These are phyloP conservation scores for Ibidorhyncha struthersii DNA, from an alignment of 2,113 vertebrate species.

Conservation along the genomic window DNA sequence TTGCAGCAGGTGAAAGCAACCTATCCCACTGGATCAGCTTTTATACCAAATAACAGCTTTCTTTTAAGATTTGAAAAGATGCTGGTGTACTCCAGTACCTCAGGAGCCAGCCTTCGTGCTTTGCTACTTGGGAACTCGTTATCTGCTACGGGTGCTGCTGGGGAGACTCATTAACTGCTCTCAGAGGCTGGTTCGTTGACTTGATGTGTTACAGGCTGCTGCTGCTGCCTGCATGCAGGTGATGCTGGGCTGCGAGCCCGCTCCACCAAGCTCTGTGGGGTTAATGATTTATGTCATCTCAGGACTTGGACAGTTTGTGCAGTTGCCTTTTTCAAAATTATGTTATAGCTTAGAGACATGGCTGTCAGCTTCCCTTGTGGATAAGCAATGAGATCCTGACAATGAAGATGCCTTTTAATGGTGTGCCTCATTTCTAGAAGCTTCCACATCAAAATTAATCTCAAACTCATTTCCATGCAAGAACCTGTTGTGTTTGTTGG, in stretches of 20 bases:
- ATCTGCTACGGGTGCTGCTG: background rate
- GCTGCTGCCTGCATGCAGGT: background rate
- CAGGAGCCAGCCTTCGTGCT: background rate
- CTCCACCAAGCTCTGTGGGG: accelerated
- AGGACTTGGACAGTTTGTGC: background rate
- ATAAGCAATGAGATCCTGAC: background rate
- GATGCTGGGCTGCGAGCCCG: background rate
- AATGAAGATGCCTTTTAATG: background rate
- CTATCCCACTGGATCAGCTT: background rate
- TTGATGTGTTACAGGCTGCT: background rate
- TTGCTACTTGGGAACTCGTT: background rate
- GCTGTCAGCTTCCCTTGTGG: background rate
- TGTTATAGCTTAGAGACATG: accelerated
- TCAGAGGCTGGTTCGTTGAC: accelerated
- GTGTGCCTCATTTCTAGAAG: background rate
- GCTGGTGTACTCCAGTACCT: background rate
- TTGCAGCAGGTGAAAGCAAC: background rate
- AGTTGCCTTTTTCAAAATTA: background rate
- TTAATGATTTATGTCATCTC: background rate
- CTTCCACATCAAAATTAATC: background rate
- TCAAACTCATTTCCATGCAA: background rate
- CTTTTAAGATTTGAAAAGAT: background rate
- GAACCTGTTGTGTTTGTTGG: background rate
- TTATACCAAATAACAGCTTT: background rate
- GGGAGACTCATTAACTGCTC: background rate